phyloP scores from a whole-genome alignment of 2,888 invertebrate genomes.

The Leucophora obtusa region DNA sequence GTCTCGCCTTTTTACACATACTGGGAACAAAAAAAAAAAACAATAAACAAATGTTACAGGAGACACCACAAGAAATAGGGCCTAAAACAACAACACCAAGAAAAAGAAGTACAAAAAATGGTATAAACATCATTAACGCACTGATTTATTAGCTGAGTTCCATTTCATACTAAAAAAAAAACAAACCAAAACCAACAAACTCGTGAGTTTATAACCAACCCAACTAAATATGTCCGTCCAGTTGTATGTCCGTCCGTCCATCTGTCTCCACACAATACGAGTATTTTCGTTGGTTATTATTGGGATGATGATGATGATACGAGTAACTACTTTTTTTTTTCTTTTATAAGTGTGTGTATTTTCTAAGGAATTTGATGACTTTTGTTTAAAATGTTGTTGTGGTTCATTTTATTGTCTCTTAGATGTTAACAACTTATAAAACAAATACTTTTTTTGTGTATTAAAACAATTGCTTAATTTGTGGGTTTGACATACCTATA shows the following conservation, averaged over 20 bases:
- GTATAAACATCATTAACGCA: conserved; percentile 79
- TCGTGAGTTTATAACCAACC: conserved; percentile 46
- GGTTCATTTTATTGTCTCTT: conserved; percentile 50
- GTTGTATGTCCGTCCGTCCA: neutral
- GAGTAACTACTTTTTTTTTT: neutral
- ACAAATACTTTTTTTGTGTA: conserved; percentile 44
- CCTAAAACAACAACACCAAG: conserved; percentile 68
- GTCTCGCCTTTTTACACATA: neutral
- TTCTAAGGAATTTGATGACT: conserved; percentile 59
- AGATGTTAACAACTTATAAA: conserved; percentile 65
- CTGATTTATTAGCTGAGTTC: conserved; percentile 79
- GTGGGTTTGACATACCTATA: conserved; percentile 18
- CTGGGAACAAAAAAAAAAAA: conserved; percentile 16
- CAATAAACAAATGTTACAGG: conserved; percentile 30
- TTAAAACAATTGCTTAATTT: conserved; percentile 65
- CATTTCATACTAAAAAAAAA: conserved; percentile 65
- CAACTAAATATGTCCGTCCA: conserved; percentile 15
- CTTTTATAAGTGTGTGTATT: conserved; percentile 22
- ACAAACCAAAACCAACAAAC: conserved; percentile 26
- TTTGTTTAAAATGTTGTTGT: conserved; percentile 38
- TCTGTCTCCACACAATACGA: neutral
- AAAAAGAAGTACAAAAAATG: conserved; percentile 64
- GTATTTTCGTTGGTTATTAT: neutral
- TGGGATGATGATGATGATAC: neutral
- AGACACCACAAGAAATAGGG: conserved; percentile 34